Evolutionary conservation across 2,888 invertebrate genomes (phyloP).

Genomic region (Agonopterix heracliana): DNA sequence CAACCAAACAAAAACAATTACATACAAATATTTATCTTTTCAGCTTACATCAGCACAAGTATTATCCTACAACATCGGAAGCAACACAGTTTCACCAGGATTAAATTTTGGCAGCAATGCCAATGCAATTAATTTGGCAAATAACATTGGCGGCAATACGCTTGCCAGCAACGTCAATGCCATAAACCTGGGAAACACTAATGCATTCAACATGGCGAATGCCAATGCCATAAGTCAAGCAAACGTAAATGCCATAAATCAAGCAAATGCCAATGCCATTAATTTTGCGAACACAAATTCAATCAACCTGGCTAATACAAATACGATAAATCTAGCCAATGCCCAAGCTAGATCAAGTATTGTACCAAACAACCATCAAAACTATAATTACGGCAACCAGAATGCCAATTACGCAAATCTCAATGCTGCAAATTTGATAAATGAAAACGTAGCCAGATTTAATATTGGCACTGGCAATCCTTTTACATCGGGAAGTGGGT

Average conservation of each 20-base stretch:
- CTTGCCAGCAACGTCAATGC: background rate
- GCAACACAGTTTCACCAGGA: background rate
- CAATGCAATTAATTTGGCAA: background rate
- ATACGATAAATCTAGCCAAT: background rate
- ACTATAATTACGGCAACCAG: no score
- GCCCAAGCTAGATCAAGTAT: no score
- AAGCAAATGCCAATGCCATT: background rate
- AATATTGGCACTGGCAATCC: conserved; percentile 23
- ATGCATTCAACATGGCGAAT: background rate
- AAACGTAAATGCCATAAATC: no score
- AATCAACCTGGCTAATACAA: background rate
- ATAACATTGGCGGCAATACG: background rate
- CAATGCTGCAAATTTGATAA: background rate
- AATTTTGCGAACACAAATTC: background rate
- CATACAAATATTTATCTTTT: no score
- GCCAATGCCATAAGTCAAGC: background rate
- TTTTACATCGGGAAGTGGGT: conserved; percentile 24
- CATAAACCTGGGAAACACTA: background rate
- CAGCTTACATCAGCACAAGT: no score
- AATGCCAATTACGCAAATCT: background rate
- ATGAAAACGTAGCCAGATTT: conserved; percentile 10
- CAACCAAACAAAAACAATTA: no score
- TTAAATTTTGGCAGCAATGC: background rate
- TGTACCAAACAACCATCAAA: no score
- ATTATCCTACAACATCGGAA: background rate